A percentile compares a stretch with the other conserved stretches of the same genome.
Conservation (phyloP, 2,113 vertebrate genomes). For the Alouatta palliata region DNA sequence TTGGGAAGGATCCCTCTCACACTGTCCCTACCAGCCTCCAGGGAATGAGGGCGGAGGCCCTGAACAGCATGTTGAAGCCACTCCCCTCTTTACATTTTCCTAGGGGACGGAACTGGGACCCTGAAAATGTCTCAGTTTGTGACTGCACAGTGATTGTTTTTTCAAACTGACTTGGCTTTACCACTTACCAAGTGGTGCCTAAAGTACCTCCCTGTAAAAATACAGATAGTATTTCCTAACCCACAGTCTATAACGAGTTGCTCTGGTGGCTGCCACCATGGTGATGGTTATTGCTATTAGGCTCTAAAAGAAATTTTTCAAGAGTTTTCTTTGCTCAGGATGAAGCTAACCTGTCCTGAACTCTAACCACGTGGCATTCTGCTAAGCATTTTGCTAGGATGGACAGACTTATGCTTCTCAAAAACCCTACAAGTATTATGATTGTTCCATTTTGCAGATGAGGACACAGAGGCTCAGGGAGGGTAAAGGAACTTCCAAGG, state of each 20-base stretch:
- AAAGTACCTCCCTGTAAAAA: background rate
- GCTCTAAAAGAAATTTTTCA: background rate
- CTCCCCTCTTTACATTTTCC: background rate
- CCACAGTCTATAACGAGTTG: background rate
- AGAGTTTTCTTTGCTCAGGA: background rate
- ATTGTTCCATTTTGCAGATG: background rate
- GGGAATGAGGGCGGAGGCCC: background rate
- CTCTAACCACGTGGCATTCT: fast-evolving
- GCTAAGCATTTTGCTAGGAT: background rate
- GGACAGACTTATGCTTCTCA: background rate
- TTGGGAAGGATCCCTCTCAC: background rate
- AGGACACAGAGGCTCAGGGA: background rate
- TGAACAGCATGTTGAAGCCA: background rate
- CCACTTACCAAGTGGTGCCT: background rate
- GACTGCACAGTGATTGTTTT: background rate
- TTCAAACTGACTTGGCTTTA: background rate
- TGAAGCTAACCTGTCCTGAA: fast-evolving
- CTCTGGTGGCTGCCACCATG: too few relatives aligned
- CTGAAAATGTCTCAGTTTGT: background rate
- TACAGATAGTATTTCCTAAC: background rate
- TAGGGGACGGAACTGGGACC: background rate
- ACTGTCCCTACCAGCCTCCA: background rate
- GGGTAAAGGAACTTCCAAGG: background rate
- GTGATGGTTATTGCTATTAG: background rate
- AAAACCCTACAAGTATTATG: background rate